Evolutionary conservation across 1,140 invertebrate genomes (phyloP), one percentile per base, ranked within the genome.

Genomic region (Drosophila nasuta): DNA sequence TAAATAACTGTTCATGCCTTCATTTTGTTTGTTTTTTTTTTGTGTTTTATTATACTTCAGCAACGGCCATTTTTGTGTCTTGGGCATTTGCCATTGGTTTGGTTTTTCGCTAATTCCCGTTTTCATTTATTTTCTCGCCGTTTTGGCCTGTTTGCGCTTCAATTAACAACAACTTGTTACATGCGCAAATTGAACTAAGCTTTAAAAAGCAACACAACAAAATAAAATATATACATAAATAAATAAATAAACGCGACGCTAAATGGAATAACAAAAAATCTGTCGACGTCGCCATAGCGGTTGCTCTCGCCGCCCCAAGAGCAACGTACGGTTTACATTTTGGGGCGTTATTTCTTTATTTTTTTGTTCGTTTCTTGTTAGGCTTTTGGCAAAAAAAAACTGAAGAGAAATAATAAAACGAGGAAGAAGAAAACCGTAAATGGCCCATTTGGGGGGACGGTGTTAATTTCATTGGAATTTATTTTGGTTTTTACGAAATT

Each of bases 81-180:
- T 75, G 63, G 66, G 83, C 83, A 80, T 82, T 75, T 79, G 77
- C 51, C 57, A 73, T 69, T 74, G 67, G 59, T 74, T 75, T 72
- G 65, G 48, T 70, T 52, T 57, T 38, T 25, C 20, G 69, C 83
- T 83, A 82, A 88, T 88, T 58, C 60, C 46, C 65, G 33, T 64
- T 75, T 74, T 62, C 41, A 46, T 65, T 54, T 64, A 58, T 59
- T 76, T 82, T 66, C 30, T 79, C 17, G 52, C 51, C 35, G 51
- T 41, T 25, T 54, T 45, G 57, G 20, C 65, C 56, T 87, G 71
- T 89, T 89, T 88, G 85, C 64, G 67, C 74, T 78, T 88, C 80
- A 88, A 88, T 88, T 88, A 88, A 88, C 83, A 88, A 81, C 81
- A 88, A 89, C 83, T 89, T 88, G 83, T 88, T 88, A 88, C 77